Percentiles rank a stretch among this genome's conserved stretches.
Evolutionary conservation across 2,797 vertebrate genomes (phyloP).

Genomic region (Rhabdophis nuchalis): DNA sequence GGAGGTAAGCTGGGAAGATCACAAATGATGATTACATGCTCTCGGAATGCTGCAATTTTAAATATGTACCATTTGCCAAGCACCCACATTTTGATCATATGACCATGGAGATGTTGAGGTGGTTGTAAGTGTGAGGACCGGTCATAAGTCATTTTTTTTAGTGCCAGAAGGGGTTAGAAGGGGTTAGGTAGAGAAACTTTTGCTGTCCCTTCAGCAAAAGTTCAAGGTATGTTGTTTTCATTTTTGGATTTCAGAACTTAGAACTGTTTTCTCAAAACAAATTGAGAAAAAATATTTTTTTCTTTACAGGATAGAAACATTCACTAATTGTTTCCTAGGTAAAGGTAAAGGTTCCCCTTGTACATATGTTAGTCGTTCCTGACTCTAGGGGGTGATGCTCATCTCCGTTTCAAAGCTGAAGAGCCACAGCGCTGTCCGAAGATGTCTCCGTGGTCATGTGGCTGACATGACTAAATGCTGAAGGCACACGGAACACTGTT

Average conservation of each 20-base stretch:
- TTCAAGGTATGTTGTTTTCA: neutral
- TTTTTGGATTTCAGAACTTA: neutral
- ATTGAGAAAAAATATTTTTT: neutral
- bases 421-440: too few species aligned
- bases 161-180: too few species aligned
- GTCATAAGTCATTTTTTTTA: neutral
- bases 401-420: too few species aligned
- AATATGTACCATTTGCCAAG: neutral
- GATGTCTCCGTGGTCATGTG: too few species aligned
- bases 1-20: neutral
- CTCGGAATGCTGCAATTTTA: neutral
- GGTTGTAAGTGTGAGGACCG: neutral
- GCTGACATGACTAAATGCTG: too few species aligned
- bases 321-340: neutral
- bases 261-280: neutral
- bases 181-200: neutral
- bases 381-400: too few species aligned
- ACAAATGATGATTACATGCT: neutral
- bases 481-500: too few species aligned
- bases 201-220: neutral
- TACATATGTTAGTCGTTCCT: too few species aligned
- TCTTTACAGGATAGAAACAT: neutral
- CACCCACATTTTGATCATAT: neutral
- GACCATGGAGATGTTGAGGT: neutral
- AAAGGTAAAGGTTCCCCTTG: too few species aligned